Conservation (phyloP, 2,888 invertebrate species). For the Thysanoteuthis rhombus region DNA sequence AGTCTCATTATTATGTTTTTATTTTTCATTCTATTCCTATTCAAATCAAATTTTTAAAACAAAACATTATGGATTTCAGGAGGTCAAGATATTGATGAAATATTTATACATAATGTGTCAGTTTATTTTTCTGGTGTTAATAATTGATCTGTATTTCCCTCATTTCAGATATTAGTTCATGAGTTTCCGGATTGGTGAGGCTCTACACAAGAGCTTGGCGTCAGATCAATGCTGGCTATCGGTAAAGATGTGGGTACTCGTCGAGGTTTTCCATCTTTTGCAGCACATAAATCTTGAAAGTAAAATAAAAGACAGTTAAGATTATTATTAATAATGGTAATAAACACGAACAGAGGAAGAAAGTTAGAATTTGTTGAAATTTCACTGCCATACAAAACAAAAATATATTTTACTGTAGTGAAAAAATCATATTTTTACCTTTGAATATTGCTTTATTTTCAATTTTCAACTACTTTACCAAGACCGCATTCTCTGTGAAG, state of each 20-base stretch:
- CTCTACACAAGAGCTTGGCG: background rate
- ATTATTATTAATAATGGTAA: background rate
- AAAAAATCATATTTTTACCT: no score
- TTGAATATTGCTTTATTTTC: background rate
- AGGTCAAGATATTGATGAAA: background rate
- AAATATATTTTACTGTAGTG: no score
- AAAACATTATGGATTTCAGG: background rate
- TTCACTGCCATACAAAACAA: no score
- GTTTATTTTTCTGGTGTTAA: background rate
- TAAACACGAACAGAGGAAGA: background rate
- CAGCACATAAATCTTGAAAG: slow-evolving; percentile 17
- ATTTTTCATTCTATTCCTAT: background rate
- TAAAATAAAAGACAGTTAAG: background rate
- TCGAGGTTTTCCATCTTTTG: slow-evolving; percentile 15
- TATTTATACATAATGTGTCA: background rate
- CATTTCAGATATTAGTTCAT: background rate
- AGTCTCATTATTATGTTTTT: no score
- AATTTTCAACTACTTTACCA: background rate
- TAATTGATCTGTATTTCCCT: background rate
- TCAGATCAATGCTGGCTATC: slow-evolving; percentile 13
- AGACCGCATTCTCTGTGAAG: background rate
- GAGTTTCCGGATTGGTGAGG: background rate
- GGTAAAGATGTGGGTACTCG: slow-evolving; percentile 15
- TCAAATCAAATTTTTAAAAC: background rate
- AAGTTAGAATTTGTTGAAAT: background rate